Evolutionary conservation across 2,113 vertebrate genomes (phyloP).

Genomic region (Cynopterus brachyotis): DNA sequence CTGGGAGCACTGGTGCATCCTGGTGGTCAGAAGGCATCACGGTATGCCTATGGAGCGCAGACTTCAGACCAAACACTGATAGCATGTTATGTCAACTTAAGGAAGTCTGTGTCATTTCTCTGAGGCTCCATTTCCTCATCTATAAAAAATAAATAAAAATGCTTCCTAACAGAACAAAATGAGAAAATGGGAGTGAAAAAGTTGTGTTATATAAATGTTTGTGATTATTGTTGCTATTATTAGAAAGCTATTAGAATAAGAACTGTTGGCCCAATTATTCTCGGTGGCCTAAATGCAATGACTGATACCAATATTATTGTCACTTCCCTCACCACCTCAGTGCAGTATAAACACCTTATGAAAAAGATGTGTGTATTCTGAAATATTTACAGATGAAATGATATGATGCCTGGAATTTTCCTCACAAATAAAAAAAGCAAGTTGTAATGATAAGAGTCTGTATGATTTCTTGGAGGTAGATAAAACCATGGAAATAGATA

Average conservation of each 20-base stretch:
- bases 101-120: not conserved
- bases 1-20: not conserved
- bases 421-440: not conserved
- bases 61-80: not conserved
- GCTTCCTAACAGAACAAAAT: not conserved
- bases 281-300: not conserved
- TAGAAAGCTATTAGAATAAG: not conserved
- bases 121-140: not conserved
- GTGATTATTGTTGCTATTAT: not conserved
- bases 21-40: not conserved
- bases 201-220: not conserved
- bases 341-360: not conserved
- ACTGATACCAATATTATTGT: not conserved
- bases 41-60: not conserved
- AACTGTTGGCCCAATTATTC: not conserved
- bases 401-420: not conserved
- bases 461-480: not conserved
- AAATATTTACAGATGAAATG: slow-evolving; percentile 1
- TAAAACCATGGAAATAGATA: not conserved
- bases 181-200: not conserved
- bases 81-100: not conserved
- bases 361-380: not conserved
- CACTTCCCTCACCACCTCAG: not conserved
- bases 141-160: not conserved
- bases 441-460: not conserved